Evolutionary conservation across 2,888 invertebrate genomes (phyloP).

Genomic region (Synergus laeviventris): DNA sequence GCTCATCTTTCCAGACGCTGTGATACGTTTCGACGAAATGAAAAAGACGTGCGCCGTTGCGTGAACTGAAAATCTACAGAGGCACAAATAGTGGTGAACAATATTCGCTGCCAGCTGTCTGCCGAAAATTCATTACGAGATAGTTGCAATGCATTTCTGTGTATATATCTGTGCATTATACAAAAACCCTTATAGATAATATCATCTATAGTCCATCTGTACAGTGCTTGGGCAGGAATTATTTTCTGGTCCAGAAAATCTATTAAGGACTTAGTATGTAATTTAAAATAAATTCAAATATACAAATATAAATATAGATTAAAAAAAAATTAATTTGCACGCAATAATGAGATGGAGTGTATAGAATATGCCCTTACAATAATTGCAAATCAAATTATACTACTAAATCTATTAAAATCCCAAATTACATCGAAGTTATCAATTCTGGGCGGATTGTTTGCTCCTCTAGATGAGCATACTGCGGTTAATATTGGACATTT

Average conservation of each 20-base stretch:
- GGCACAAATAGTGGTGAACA: slow-evolving; percentile 36
- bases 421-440: neutral
- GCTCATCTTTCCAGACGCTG: slow-evolving; percentile 52
- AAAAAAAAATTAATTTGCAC: too few species aligned
- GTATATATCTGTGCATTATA: neutral
- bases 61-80: slow-evolving; percentile 57
- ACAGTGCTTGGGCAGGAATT: neutral
- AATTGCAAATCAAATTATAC: neutral
- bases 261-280: too few species aligned
- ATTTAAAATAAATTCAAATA: too few species aligned
- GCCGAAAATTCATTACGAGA: slow-evolving; percentile 26
- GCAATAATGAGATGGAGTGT: neutral
- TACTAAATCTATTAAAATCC: neutral
- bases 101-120: slow-evolving; percentile 24
- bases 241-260: neutral
- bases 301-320: too few species aligned
- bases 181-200: neutral
- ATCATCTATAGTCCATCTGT: neutral
- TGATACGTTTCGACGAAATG: slow-evolving; percentile 60
- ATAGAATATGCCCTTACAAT: neutral
- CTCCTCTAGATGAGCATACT: neutral
- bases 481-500: neutral
- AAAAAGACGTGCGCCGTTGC: slow-evolving; percentile 62
- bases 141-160: neutral
- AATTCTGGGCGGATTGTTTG: slow-evolving; percentile 8